phyloP scores from a whole-genome alignment of 2,888 invertebrate genomes.

The Cremastinae sp. region DNA sequence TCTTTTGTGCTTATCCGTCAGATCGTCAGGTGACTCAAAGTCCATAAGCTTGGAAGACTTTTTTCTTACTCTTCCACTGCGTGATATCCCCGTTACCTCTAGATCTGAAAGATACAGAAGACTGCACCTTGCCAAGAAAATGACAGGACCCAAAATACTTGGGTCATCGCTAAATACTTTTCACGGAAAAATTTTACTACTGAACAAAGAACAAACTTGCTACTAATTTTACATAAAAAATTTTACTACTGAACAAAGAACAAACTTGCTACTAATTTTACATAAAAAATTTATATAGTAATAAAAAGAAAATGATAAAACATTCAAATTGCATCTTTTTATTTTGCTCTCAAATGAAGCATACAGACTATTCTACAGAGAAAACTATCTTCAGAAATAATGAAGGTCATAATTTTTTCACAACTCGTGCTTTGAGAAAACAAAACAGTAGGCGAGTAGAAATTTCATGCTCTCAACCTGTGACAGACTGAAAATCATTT shows the following conservation, averaged over 20 bases:
- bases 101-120: conserved; percentile 82
- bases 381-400: no score
- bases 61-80: conserved; percentile 94
- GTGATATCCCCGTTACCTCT: conserved; percentile 92
- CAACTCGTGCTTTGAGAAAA: conserved; percentile 11
- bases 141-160: conserved; percentile 69
- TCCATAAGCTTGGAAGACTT: conserved; percentile 97
- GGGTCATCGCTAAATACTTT: conserved; percentile 61
- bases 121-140: conserved; percentile 76
- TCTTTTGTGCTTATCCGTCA: conserved; percentile 84
- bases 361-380: no score
- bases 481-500: not conserved
- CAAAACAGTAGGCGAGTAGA: not conserved
- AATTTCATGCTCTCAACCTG: conserved; percentile 30
- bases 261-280: no score
- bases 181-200: not conserved
- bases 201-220: not conserved
- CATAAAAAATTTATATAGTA: no score
- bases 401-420: no score
- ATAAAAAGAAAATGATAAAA: conserved; percentile 2
- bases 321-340: not conserved
- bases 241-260: not conserved
- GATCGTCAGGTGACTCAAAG: conserved; percentile 95
- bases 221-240: no score
- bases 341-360: no score